Conservation (phyloP, 2,113 vertebrate species). For the Phalacrocorax carbo region DNA sequence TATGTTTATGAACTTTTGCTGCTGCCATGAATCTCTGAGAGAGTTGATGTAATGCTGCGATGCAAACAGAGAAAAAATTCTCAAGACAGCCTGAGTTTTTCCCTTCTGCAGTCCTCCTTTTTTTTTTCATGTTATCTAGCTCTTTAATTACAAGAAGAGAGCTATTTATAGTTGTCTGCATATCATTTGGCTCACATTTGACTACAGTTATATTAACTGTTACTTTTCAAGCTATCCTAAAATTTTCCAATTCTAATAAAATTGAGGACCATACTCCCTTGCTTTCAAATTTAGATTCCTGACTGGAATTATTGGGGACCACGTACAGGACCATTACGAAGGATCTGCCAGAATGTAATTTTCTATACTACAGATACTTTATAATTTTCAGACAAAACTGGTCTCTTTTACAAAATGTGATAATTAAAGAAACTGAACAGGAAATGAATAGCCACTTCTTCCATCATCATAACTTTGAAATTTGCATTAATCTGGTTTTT, state of each 20-base stretch:
- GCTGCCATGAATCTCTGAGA: background rate
- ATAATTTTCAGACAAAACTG: background rate
- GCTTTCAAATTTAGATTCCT: background rate
- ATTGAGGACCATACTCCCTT: background rate
- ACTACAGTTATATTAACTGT: background rate
- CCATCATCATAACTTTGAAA: background rate
- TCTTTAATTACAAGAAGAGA: background rate
- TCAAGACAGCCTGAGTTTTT: background rate
- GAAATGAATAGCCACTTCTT: background rate
- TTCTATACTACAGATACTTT: background rate
- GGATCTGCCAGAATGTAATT: background rate
- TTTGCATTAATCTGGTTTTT: background rate
- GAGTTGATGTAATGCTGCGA: background rate
- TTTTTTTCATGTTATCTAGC: background rate
- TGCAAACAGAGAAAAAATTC: background rate
- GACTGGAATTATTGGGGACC: too few species aligned
- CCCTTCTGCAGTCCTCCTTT: background rate
- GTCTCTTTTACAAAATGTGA: background rate
- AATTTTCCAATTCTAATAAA: background rate
- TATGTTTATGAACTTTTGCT: background rate
- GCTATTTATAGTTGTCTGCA: background rate
- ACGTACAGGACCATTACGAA: background rate
- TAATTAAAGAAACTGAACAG: background rate
- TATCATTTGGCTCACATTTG: background rate
- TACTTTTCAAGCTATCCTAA: background rate